Percentiles rank a stretch among this genome's conserved stretches.
Evolutionary conservation across 2,888 invertebrate genomes (phyloP).

Genomic region (Nymphalis polychloros): DNA sequence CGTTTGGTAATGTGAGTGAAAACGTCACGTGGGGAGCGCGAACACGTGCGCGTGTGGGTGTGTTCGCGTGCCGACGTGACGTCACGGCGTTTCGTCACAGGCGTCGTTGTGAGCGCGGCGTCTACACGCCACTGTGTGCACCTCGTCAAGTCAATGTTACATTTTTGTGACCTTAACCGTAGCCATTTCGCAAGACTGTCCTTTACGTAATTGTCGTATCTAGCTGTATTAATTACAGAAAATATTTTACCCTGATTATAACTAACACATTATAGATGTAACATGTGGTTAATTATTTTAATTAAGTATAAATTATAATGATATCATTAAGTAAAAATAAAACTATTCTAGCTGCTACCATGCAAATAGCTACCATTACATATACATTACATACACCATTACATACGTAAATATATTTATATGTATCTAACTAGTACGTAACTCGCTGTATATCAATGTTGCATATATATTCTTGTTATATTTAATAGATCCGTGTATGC

Average conservation of each 20-base stretch:
- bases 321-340: not conserved
- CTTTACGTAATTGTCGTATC: constrained; percentile 51
- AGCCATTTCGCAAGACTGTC: constrained; percentile 59
- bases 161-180: constrained; percentile 81
- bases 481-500: too few species aligned
- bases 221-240: constrained; percentile 31
- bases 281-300: not conserved
- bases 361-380: too few species aligned
- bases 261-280: not conserved
- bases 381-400: too few species aligned
- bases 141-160: constrained; percentile 72
- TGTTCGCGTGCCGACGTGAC: constrained; percentile 75
- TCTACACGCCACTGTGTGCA: constrained; percentile 41
- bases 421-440: not conserved
- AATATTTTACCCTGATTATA: not conserved
- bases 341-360: too few species aligned
- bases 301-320: not conserved
- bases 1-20: constrained; percentile 48
- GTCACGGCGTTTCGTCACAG: constrained; percentile 61
- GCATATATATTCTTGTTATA: too few species aligned
- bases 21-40: constrained; percentile 60
- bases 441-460: too few species aligned
- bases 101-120: constrained; percentile 50
- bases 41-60: constrained; percentile 72
- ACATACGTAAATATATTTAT: too few species aligned